These are phyloP conservation scores for Pollenia angustigena DNA, from an alignment of 2,888 invertebrate species.

Conservation along the genomic window DNA sequence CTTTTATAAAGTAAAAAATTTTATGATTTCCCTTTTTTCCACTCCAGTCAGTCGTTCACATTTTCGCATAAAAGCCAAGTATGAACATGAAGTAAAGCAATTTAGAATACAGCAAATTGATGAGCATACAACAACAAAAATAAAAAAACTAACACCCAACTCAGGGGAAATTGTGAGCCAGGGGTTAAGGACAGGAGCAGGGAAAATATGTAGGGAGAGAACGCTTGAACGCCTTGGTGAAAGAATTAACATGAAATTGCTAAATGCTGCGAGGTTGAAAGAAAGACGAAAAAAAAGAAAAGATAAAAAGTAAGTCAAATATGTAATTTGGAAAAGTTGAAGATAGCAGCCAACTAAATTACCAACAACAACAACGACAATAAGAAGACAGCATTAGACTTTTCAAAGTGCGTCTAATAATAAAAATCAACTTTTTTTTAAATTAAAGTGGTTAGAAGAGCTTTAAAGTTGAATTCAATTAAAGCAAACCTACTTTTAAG, in stretches of 20 bases:
- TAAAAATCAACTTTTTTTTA: background rate
- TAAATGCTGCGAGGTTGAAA: constrained; percentile 7
- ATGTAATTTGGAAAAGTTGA: background rate
- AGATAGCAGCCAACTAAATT: constrained; percentile 30
- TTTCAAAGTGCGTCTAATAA: constrained; percentile 14
- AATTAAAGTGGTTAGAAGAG: constrained; percentile 22
- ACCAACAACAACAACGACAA: background rate
- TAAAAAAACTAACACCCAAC: background rate
- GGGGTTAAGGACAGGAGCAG: background rate
- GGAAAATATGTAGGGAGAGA: background rate
- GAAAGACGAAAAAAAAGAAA: background rate
- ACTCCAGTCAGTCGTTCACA: background rate
- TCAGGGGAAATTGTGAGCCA: background rate
- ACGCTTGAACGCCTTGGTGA: constrained; percentile 28
- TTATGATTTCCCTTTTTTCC: background rate
- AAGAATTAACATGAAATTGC: constrained; percentile 37
- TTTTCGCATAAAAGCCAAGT: constrained; percentile 14
- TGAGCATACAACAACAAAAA: background rate
- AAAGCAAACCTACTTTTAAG: background rate
- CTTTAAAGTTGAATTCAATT: background rate
- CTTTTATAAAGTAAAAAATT: constrained; percentile 14
- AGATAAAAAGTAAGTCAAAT: constrained; percentile 4
- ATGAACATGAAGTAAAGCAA: constrained; percentile 27
- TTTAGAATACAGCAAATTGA: constrained; percentile 20
- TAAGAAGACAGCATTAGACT: background rate